A percentile compares a stretch with the other conserved stretches of the same genome.
These are phyloP conservation scores for Heteromyza rotundicornis DNA, from an alignment of 2,888 invertebrate species.

Conservation along the genomic window DNA sequence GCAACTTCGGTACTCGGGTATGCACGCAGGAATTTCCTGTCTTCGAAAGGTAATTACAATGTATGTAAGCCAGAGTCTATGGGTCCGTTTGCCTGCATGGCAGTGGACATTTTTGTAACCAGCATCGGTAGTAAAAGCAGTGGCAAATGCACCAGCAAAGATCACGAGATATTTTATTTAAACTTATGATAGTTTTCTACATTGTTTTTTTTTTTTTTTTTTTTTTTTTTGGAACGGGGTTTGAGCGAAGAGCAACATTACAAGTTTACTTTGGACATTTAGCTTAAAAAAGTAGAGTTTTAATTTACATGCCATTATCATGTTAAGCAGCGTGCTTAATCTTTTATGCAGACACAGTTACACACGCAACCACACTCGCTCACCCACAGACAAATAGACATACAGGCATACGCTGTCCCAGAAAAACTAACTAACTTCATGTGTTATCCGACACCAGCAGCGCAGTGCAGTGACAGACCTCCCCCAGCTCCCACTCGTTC, in stretches of 20 bases:
- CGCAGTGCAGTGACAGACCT: not conserved
- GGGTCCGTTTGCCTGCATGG: not conserved
- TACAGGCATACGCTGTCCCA: not conserved
- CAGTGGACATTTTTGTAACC: not conserved
- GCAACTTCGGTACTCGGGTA: no score
- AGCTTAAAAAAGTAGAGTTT: conserved; percentile 12
- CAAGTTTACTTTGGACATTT: not conserved
- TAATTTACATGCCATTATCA: conserved; percentile 29
- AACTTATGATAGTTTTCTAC: not conserved
- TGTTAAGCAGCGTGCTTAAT: conserved; percentile 18
- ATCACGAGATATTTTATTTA: not conserved
- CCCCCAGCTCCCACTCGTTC: not conserved
- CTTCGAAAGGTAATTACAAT: not conserved
- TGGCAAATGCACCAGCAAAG: not conserved
- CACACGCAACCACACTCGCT: not conserved
- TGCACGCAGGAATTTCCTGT: not conserved
- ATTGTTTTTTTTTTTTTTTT: no score
- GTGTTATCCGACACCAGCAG: not conserved
- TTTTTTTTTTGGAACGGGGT: no score
- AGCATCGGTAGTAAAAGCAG: not conserved
- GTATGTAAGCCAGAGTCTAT: not conserved
- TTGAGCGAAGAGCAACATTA: no score
- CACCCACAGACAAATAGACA: not conserved
- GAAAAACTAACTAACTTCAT: not conserved
- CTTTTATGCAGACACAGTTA: conserved; percentile 10